Conservation (phyloP, 2,113 vertebrate genomes). For the Paradoxurus hermaphroditus region DNA sequence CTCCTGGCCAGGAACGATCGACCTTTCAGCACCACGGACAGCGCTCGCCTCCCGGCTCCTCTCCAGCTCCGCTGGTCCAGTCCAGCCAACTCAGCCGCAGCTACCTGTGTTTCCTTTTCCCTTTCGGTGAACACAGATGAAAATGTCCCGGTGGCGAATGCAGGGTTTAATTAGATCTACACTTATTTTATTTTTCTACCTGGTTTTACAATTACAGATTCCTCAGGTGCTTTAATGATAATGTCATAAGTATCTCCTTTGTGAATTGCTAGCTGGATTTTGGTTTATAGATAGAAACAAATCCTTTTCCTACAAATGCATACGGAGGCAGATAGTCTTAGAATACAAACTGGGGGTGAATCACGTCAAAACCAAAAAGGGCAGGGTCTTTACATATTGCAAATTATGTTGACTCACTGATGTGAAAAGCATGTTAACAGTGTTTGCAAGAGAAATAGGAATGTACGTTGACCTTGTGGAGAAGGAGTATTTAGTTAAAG, state of each 20-base stretch:
- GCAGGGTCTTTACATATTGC: background rate
- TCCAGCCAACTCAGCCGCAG: rapidly evolving
- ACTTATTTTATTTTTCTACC: background rate
- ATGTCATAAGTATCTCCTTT: background rate
- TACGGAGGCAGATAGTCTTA: background rate
- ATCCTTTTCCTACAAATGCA: background rate
- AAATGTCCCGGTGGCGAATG: background rate
- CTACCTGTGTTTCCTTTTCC: background rate
- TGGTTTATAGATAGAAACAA: background rate
- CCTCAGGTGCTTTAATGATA: slow-evolving; percentile 36
- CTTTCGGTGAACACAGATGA: background rate
- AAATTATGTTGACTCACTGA: background rate
- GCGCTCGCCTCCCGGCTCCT: background rate
- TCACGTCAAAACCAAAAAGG: background rate
- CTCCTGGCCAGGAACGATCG: rapidly evolving
- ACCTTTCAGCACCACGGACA: slow-evolving; percentile 82
- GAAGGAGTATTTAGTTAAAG: background rate
- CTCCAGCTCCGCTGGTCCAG: rapidly evolving
- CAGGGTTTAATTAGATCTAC: background rate
- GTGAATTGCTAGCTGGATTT: background rate
- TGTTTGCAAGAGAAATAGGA: background rate
- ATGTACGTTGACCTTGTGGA: background rate
- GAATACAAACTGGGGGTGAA: background rate
- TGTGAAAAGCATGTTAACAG: background rate
- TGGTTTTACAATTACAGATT: background rate